phyloP scores from a whole-genome alignment of 1,140 invertebrate genomes.

The Onthophagus taurus region DNA sequence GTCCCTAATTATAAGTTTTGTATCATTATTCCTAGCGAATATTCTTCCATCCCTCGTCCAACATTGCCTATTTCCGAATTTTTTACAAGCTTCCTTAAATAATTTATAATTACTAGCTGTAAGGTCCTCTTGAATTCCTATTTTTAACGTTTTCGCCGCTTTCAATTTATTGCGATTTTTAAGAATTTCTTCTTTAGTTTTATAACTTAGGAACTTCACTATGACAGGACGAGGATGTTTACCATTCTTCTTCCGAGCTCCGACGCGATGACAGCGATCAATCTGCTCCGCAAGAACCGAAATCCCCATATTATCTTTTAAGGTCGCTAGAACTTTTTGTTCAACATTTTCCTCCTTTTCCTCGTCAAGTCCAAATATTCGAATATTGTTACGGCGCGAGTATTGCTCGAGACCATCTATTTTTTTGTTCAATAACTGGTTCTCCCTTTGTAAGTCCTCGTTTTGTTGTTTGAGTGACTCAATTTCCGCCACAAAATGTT shows the following conservation, averaged over 20 bases:
- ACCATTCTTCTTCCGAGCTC: not conserved
- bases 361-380: slow-evolving; percentile 9
- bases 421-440: slow-evolving; percentile 3
- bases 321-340: not conserved
- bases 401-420: not conserved
- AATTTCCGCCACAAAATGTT: too few relatives aligned
- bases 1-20: too few relatives aligned
- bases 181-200: not conserved
- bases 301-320: slow-evolving; percentile 1
- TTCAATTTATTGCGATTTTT: slow-evolving; percentile 9
- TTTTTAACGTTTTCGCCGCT: slow-evolving; percentile 11
- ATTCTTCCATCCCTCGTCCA: too few relatives aligned
- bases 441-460: too few relatives aligned
- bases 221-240: too few relatives aligned
- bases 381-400: slow-evolving; percentile 2
- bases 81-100: too few relatives aligned
- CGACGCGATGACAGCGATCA: slow-evolving; percentile 2
- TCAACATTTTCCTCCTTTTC: slow-evolving; percentile 6
- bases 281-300: not conserved
- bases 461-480: too few relatives aligned
- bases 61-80: too few relatives aligned
- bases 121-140: slow-evolving; percentile 8
- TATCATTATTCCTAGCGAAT: too few relatives aligned
- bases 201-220: not conserved
- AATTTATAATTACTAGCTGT: too few relatives aligned